A percentile compares a stretch with the other conserved stretches of the same genome.
phyloP scores from a whole-genome alignment of 1,140 invertebrate species.

The Sycobia sp. region DNA sequence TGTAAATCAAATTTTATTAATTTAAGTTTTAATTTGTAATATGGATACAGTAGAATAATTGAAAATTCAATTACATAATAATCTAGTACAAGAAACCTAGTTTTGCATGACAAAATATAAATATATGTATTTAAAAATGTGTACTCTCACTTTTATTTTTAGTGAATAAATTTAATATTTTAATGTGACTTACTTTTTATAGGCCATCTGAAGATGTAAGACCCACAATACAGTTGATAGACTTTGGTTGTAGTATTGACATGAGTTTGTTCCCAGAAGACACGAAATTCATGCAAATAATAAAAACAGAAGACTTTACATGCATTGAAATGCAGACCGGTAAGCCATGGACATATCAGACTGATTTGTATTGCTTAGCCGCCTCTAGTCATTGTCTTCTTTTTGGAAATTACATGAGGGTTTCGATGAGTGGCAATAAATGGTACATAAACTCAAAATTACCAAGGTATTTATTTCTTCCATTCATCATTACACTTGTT shows the following conservation, averaged over 20 bases:
- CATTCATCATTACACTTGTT: neutral
- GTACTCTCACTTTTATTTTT: too few species aligned
- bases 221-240: constrained; percentile 78
- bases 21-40: neutral
- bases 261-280: constrained; percentile 81
- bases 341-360: constrained; percentile 90
- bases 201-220: constrained; percentile 67
- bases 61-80: too few species aligned
- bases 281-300: constrained; percentile 77
- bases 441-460: constrained; percentile 73
- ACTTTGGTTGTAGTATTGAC: constrained; percentile 88
- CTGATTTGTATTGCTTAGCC: constrained; percentile 86
- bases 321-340: constrained; percentile 87
- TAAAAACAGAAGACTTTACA: constrained; percentile 77
- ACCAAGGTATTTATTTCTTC: constrained; percentile 62
- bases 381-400: constrained; percentile 84
- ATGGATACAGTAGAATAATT: too few species aligned
- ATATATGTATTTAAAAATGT: too few species aligned
- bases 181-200: too few species aligned
- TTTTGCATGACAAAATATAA: too few species aligned
- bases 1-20: constrained; percentile 64
- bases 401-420: constrained; percentile 87
- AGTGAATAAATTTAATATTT: neutral
- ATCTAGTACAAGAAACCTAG: too few species aligned
- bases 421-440: constrained; percentile 69